These are phyloP conservation scores for Arctia plantaginis DNA, from an alignment of 2,888 invertebrate species.

Conservation along the genomic window DNA sequence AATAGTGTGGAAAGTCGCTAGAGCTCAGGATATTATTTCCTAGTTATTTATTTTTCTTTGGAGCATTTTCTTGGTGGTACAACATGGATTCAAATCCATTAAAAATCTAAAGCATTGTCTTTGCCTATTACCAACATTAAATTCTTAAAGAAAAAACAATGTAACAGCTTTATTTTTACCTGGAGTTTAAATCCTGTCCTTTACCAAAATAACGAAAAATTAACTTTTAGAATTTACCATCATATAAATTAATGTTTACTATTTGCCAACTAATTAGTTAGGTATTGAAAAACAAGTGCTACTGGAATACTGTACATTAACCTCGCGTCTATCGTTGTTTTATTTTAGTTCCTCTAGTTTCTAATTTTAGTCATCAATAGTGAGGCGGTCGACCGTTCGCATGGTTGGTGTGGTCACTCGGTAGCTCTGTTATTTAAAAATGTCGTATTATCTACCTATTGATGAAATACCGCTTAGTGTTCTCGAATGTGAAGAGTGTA, in stretches of 20 bases:
- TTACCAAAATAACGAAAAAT: neutral
- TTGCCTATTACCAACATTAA: neutral
- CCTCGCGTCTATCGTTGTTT: slow-evolving; percentile 59
- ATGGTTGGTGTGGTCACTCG: slow-evolving; percentile 53
- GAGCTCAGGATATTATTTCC: neutral
- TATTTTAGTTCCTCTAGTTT: slow-evolving; percentile 79
- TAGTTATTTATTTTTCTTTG: neutral
- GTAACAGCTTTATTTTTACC: neutral
- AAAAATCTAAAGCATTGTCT: neutral
- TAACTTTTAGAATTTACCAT: neutral
- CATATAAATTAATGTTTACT: neutral
- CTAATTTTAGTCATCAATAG: slow-evolving; percentile 76
- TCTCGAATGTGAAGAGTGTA: slow-evolving; percentile 73
- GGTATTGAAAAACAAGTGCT: slow-evolving; percentile 31
- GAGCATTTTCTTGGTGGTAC: neutral
- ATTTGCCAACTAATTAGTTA: neutral
- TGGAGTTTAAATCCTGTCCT: neutral
- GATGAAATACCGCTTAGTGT: slow-evolving; percentile 85
- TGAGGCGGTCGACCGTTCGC: slow-evolving; percentile 60
- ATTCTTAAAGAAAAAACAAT: neutral
- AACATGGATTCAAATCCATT: neutral
- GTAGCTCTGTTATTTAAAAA: slow-evolving; percentile 51
- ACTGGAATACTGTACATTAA: slow-evolving; percentile 32
- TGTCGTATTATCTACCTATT: slow-evolving; percentile 78
- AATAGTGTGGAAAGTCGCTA: neutral